Evolutionary conservation across 2,888 invertebrate genomes (phyloP).

Genomic region (Pecten maximus): DNA sequence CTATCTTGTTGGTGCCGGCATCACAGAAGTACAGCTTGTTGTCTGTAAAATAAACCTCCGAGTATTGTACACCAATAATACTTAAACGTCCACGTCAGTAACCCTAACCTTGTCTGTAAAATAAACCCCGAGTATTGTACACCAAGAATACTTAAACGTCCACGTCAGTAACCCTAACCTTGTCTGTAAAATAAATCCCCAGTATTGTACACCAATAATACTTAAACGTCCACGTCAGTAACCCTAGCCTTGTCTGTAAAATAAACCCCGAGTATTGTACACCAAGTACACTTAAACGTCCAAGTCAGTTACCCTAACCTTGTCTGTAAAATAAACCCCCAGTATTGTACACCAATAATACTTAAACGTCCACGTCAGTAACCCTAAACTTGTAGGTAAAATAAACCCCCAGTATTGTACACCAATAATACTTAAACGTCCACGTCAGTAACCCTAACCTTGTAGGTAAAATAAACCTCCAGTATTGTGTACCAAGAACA

Average conservation of each 20-base stretch:
- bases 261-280: no score
- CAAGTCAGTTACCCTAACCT: no score
- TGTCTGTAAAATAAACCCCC: not conserved
- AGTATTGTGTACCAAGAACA: not conserved
- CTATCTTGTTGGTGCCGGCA: constrained; percentile 60
- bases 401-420: no score
- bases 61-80: no score
- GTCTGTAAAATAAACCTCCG: constrained; percentile 27
- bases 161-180: no score
- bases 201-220: not conserved
- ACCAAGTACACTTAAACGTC: no score
- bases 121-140: not conserved
- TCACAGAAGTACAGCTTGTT: constrained; percentile 58
- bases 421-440: no score
- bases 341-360: not conserved
- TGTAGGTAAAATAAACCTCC: not conserved
- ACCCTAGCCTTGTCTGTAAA: no score
- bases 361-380: not conserved
- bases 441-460: no score
- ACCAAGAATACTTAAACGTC: no score
- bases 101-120: constrained; percentile 43
- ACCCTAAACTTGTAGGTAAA: no score
- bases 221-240: not conserved
- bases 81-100: no score
- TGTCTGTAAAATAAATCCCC: not conserved